Evolutionary conservation across 2,888 invertebrate species (phyloP).

Genomic region (Gymnosoma rotundatum): DNA sequence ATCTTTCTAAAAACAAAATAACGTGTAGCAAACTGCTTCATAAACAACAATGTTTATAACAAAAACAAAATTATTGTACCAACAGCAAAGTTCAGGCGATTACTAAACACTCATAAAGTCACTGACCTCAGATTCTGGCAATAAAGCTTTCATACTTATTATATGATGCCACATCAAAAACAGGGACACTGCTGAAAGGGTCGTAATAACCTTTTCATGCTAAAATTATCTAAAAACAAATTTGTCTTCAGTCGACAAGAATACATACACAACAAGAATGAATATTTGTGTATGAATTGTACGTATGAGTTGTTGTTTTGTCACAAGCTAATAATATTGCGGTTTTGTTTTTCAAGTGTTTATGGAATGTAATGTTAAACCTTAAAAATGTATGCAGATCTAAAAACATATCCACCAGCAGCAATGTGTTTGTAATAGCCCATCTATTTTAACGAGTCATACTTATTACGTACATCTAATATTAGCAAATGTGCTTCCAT

Average conservation of each 20-base stretch:
- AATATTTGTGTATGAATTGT: neutral
- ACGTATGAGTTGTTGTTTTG: neutral
- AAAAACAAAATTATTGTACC: conserved; percentile 11
- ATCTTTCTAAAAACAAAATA: no score
- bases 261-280: conserved; percentile 27
- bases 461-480: conserved; percentile 3
- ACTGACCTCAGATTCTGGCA: conserved; percentile 79
- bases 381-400: conserved; percentile 36
- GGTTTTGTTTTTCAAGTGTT: conserved; percentile 69
- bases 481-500: neutral
- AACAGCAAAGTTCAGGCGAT: conserved; percentile 70
- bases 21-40: no score
- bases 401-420: conserved; percentile 43
- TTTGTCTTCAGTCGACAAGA: neutral
- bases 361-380: conserved; percentile 67
- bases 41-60: neutral
- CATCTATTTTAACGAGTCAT: conserved; percentile 46
- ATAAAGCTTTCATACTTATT: conserved; percentile 66
- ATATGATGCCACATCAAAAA: conserved; percentile 44
- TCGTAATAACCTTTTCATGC: conserved; percentile 46
- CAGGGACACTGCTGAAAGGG: conserved; percentile 60
- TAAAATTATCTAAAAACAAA: conserved; percentile 29
- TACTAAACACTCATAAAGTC: conserved; percentile 76
- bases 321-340: conserved; percentile 56
- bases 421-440: conserved; percentile 48